Evolutionary conservation across 2,888 invertebrate species (phyloP).

Genomic region (Helicoverpa assulta): DNA sequence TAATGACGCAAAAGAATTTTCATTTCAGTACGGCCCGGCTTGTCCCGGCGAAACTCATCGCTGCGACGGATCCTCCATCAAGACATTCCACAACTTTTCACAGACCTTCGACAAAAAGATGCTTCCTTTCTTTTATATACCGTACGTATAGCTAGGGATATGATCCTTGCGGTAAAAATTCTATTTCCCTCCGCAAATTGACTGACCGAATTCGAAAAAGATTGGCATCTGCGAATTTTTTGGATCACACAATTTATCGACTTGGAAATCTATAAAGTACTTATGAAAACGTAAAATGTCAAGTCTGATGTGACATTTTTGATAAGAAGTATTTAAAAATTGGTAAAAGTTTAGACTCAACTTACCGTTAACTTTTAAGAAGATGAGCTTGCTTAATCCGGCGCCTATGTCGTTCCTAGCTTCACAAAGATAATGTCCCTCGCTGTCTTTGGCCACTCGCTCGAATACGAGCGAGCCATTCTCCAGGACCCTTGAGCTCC

Average conservation of each 20-base stretch:
- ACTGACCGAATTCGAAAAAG: slow-evolving; percentile 57
- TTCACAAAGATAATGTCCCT: slow-evolving; percentile 97
- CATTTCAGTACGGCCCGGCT: slow-evolving; percentile 79
- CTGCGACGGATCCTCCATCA: slow-evolving; percentile 72
- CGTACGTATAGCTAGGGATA: slow-evolving; percentile 64
- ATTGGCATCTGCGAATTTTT: slow-evolving; percentile 52
- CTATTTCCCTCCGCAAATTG: slow-evolving; percentile 62
- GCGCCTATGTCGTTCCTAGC: slow-evolving; percentile 98
- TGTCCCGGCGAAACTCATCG: slow-evolving; percentile 74
- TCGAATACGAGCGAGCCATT: slow-evolving; percentile 96
- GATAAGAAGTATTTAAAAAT: slow-evolving; percentile 31
- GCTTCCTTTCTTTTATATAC: slow-evolving; percentile 67
- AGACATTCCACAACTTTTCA: slow-evolving; percentile 85
- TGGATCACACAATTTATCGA: slow-evolving; percentile 51
- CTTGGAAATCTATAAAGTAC: slow-evolving; percentile 44
- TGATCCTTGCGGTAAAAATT: slow-evolving; percentile 63
- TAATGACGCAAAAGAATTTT: slow-evolving; percentile 86
- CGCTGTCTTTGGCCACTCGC: slow-evolving; percentile 95
- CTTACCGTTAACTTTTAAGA: slow-evolving; percentile 96
- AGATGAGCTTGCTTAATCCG: slow-evolving; percentile 97
- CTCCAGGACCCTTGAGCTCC: slow-evolving; percentile 93
- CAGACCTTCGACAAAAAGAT: slow-evolving; percentile 78
- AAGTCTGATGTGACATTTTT: slow-evolving; percentile 12
- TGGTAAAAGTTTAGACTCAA: slow-evolving; percentile 46
- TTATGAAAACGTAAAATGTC: slow-evolving; percentile 22